Evolutionary conservation across 2,113 vertebrate species (phyloP).

Genomic region (Odobenus rosmarus): DNA sequence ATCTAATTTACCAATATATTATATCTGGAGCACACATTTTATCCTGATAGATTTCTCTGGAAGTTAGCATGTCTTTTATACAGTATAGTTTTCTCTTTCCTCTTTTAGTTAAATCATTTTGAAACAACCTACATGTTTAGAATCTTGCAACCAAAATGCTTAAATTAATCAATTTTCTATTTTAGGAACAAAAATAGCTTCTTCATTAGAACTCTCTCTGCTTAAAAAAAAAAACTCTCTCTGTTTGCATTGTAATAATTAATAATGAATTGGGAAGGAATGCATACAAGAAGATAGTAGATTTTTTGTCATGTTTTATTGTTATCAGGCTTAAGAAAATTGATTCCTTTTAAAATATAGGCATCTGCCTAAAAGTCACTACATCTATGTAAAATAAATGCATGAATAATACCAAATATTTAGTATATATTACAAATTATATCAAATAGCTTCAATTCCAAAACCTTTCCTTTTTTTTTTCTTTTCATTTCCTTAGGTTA

Average conservation of each 20-base stretch:
- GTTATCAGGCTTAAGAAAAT: neutral
- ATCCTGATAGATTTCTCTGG: neutral
- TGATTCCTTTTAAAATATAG: neutral
- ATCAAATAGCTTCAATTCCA: neutral
- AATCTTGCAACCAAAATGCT: neutral
- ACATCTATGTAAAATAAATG: neutral
- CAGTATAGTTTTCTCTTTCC: neutral
- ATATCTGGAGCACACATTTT: neutral
- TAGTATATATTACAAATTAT: neutral
- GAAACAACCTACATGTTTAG: neutral
- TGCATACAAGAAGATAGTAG: neutral
- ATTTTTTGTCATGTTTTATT: neutral
- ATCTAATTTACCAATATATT: neutral
- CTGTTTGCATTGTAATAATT: neutral
- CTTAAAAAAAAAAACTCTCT: neutral
- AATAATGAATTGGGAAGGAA: neutral
- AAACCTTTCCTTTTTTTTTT: neutral
- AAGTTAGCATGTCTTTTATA: neutral
- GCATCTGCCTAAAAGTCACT: neutral
- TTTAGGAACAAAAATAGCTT: neutral
- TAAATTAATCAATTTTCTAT: constrained; percentile 14
- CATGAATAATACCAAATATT: neutral
- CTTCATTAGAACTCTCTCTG: neutral
- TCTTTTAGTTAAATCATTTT: neutral
- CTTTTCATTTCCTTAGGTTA: neutral